Base-by-base conservation (phyloP, 2,113 vertebrate genomes). In the Pomatostomus ruficeps region DNA sequence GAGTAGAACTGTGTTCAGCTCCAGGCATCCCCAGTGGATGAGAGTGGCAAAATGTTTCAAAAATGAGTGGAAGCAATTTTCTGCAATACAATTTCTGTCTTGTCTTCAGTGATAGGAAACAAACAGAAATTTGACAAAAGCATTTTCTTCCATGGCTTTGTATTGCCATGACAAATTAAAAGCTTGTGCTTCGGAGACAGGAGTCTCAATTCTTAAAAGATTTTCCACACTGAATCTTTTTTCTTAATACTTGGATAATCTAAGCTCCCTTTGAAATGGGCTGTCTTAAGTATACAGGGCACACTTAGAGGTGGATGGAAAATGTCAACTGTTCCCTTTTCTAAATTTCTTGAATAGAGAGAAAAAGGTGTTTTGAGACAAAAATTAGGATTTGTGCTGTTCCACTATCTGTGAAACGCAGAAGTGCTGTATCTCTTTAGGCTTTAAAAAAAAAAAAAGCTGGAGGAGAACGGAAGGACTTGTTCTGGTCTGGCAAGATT, bases 401-500 rank as follows among this genome's bases (percentile, higher is more conserved):
- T 62, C 33, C 7, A 4, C 21, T 72, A 4, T 67, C 58, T 46
- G 5, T 46, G 51, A 85, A 84, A 35, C 28, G 66, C 43, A 8
- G 7, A 78, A 85, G 57, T 59, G 57, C 52, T 77, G 0, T 51
- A 58, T 89, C 51, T 73, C 89, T 68, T 66, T 2, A 71, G 86
- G 67, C 55, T 91, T 74, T 8, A 23, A 57, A 91, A 57, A 48
- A 33, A 33, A 66, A 40, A n/a, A 48, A 71, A 16, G 7, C 33
- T 68, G 26, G 62, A 88, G 29, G 26, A 68, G 74, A 72, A 72
- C 54, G 21, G 74, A 94, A 88, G 57, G 35, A 65, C 59, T 91
- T 73, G n/a, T 82, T 93, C 51, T 88, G 72, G 59, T 89, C 55
- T 88, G 72, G 71, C 71, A 85, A 89, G 94, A 91, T 88, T 76